Conservation (phyloP, 1,140 invertebrate genomes). For the Xylocopa sonorina region DNA sequence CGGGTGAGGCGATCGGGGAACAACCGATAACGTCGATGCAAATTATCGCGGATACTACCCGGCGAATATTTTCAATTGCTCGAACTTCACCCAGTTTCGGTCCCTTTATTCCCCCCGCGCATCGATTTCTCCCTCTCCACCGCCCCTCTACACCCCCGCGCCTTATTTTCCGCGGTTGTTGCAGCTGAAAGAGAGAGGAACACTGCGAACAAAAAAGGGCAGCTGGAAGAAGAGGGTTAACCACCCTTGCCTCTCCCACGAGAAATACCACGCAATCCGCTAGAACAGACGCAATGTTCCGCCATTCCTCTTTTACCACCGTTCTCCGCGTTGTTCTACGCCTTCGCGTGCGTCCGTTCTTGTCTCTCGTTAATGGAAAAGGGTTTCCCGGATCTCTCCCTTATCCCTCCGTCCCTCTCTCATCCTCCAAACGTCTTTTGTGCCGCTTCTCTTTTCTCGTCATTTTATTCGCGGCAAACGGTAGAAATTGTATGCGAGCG, state of each 20-base stretch:
- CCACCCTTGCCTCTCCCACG: constrained; percentile 21
- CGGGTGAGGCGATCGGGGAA: not conserved
- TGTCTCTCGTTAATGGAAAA: not conserved
- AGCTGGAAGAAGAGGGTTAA: constrained; percentile 25
- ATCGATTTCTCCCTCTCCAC: no score
- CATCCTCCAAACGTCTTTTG: not conserved
- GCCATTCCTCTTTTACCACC: not conserved
- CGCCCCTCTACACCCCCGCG: no score
- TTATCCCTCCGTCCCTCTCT: not conserved
- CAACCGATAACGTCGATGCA: constrained; percentile 31
- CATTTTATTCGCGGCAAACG: not conserved
- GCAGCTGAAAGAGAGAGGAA: constrained; percentile 11
- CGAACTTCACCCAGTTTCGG: not conserved
- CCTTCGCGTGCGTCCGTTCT: not conserved
- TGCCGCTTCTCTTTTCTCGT: not conserved
- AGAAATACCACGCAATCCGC: constrained; percentile 36
- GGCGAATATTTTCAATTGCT: not conserved
- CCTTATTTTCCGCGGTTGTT: constrained; percentile 22
- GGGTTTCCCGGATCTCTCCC: not conserved
- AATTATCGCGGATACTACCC: constrained; percentile 36
- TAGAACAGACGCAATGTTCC: constrained; percentile 19
- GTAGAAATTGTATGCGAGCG: not conserved
- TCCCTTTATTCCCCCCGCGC: no score
- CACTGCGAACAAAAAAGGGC: not conserved
- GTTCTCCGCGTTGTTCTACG: no score